These are phyloP conservation scores for Epicauta chinensis DNA, from an alignment of 1,140 invertebrate genomes.

Conservation along the genomic window DNA sequence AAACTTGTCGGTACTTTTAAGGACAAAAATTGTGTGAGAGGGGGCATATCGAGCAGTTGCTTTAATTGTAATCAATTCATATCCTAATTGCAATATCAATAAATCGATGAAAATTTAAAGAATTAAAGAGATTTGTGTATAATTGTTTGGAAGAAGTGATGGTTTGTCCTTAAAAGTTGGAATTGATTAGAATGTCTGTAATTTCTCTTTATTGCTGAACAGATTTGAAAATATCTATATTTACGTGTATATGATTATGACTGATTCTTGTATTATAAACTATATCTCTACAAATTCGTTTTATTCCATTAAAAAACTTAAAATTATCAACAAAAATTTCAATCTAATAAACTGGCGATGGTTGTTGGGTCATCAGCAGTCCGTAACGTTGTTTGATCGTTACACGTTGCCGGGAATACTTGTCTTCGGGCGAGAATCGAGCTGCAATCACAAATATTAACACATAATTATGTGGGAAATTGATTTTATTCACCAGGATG, in stretches of 20 bases:
- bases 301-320: too few species aligned
- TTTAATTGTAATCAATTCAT: slow-evolving; percentile 3
- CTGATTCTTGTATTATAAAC: slow-evolving; percentile 13
- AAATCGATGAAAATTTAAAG: not conserved
- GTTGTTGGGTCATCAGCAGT: slow-evolving; percentile 79
- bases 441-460: slow-evolving; percentile 52
- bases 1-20: slow-evolving; percentile 6
- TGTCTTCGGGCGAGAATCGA: slow-evolving; percentile 93
- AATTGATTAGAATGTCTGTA: not conserved
- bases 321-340: too few species aligned
- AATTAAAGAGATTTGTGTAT: slow-evolving; percentile 2
- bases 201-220: slow-evolving; percentile 2
- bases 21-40: slow-evolving; percentile 1
- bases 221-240: slow-evolving; percentile 6
- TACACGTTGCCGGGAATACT: slow-evolving; percentile 85
- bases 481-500: slow-evolving; percentile 63
- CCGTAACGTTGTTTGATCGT: slow-evolving; percentile 88
- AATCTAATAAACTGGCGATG: slow-evolving; percentile 58
- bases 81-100: not conserved
- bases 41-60: not conserved
- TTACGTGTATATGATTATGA: slow-evolving; percentile 12
- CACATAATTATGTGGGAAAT: not conserved
- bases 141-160: not conserved
- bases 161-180: slow-evolving; percentile 9
- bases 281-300: slow-evolving; percentile 1